Evolutionary conservation across 2,888 invertebrate genomes (phyloP), one percentile per base, ranked within the genome.

Genomic region (Leptopilina syphax): DNA sequence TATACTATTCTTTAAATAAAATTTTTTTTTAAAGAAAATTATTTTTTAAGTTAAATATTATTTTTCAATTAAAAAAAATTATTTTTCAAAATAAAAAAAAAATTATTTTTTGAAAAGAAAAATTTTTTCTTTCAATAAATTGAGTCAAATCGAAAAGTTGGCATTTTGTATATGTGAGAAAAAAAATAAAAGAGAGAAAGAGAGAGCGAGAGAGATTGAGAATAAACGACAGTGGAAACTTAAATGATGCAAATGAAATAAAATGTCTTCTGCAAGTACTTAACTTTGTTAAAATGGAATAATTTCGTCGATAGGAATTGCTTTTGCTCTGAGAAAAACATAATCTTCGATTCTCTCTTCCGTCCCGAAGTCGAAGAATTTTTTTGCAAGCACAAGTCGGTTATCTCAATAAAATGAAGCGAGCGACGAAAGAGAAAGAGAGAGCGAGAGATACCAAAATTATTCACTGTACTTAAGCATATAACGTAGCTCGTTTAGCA

Each of bases 401-500:
- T 73, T 73, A 54, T 73, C 73, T 73, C 41, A n/a, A 57, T 73
- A 60, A n/a, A 24, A 24, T 12, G 50, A 12, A 50, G 34, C 34
- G 9, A 47, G 9, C 9, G 9, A 47, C 9, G 47, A 47, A 7
- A 47, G 9, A 47, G 7, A 47, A 7, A 47, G 7, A 34, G 44
- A 57, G 44, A 44, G 44, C 5, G 12, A n/a, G 73, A 57, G 73
- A 57, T 73, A 18, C 57, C 13, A 34, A 57, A 50, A 57, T 73
- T 73, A 73, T 73, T 73, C 73, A 73, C n/a, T 73, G 57, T 73
- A 73, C 73, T 73, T 73, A 73, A 73, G 41, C 65, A 65, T 73
- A 34, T 73, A 57, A 73, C 27, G 9, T 73, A 73, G 73, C 57
- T 73, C 73, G 41, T 60, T 73, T 57, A n/a, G 27, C 63, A 24